Base-by-base conservation (phyloP, 2,113 vertebrate genomes). In the Nesoenas mayeri region DNA sequence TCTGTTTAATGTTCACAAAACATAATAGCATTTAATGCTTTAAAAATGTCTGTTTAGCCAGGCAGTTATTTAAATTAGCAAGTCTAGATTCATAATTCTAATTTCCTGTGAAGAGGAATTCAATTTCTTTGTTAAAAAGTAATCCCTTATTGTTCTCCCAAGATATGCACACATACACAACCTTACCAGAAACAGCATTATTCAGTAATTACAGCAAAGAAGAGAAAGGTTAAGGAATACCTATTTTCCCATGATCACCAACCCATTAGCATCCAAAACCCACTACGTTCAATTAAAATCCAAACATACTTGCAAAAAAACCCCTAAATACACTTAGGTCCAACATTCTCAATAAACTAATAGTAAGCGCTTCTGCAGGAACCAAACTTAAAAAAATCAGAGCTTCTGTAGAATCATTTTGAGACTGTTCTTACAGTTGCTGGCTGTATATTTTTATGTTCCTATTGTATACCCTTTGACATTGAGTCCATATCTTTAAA, bases 71-170 rank as follows among this genome's bases (percentile, higher is more conserved):
- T 90, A 90, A 91, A 93, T 74, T 78, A 95, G 53, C 77, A 95
- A 86, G 80, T 89, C 83, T 91, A 74, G 42, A 93, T 57, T 64
- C 69, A 93, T 32, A 86, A 42, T 62, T 93, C 66, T 92, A 86
- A 93, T 91, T 91, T 69, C 57, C 61, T 67, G 31, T 75, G 56
- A 95, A 96, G 91, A 92, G 32, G 53, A 96, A 89, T 89, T 92
- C 60, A 44, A 71, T 62, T 92, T 93, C 51, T 90, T 88, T 95
- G 67, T 80, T 79, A 80, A 83, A 92, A 86, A 86, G 57, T 56
- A 84, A 95, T 89, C 85, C 36, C 38, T 24, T 36, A 81, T 71
- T 34, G 69, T 84, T 81, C 79, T 81, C 83, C 32, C 73, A 88
- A 84, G 69, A 95, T 65, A 67, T 6, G 34, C 32, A 60, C 36